Base-by-base conservation (phyloP, 2,888 invertebrate species). In the Brachypalpus laphriformis region DNA sequence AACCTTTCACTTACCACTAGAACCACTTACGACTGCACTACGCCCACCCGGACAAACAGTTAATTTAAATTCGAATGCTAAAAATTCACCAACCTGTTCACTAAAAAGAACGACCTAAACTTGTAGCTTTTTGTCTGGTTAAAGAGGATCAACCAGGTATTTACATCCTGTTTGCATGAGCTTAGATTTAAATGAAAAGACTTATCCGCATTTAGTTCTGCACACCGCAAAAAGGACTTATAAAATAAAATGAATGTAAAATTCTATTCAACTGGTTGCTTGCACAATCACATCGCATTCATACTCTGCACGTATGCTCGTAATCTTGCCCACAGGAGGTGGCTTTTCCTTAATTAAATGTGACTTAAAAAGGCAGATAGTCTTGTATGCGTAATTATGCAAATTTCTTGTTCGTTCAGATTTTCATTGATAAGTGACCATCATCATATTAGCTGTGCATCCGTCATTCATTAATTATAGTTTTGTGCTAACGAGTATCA, bases 391-490 rank as follows among this genome's bases (percentile, higher is more conserved):
- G 8, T 25, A 34, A 16, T 37, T 25, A 61, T 61, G 72, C 72
- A 61, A 72, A 61, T 61, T 37, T 49, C 40, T 40, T 61, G 40
- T 49, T 51, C 59, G 14, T 25, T 61, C 40, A 42, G 49, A 59
- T 51, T 49, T 3, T 6, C 65, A 82, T 63, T 59, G 72, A 56
- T 57, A 40, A 16, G 63, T 61, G 61, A 51, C 61, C 22, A 61
- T 51, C 59, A 28, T 54, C 72, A 42, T 37, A 72, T 54, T 51
- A 51, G 37, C 22, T 34, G 45, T 45, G 42, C 56, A 56, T 63
- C 54, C 28, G 54, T 42, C 45, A 49, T 65, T 76, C 70, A 70
- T 76, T 76, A 82, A 82, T 82, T 76, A 71, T 42, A 34, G 42
- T 20, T 65, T 45, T 71, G 37, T 49, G 66, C 68, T 68, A 49